Evolutionary conservation across 2,113 vertebrate genomes (phyloP).

Genomic region (Ctenodactylus gundi): DNA sequence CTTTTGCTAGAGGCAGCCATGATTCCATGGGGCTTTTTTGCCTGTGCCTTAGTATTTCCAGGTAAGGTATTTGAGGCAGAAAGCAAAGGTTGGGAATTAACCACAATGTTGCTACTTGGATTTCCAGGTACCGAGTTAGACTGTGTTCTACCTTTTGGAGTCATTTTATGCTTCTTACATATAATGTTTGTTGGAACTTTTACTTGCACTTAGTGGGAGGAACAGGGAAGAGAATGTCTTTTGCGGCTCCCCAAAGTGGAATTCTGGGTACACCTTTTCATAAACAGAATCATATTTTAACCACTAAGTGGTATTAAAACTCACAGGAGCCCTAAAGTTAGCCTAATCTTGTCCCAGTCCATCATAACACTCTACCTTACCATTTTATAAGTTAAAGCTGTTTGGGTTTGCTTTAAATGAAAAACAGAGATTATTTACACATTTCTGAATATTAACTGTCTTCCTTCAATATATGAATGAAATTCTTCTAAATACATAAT

Average conservation of each 20-base stretch:
- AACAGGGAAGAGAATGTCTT: background rate
- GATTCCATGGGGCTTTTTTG: background rate
- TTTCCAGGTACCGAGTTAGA: background rate
- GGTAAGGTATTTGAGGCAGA: background rate
- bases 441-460: slow-evolving; percentile 32
- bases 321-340: slow-evolving; percentile 42
- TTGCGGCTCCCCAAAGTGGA: background rate
- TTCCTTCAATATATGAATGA: slow-evolving; percentile 28
- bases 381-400: slow-evolving; percentile 34
- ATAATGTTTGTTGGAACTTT: background rate
- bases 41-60: background rate
- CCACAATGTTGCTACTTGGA: background rate
- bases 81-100: background rate
- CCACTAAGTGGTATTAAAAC: slow-evolving; percentile 44
- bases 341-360: slow-evolving; percentile 25
- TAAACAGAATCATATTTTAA: slow-evolving; percentile 59
- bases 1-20: background rate
- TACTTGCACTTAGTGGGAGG: background rate
- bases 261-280: background rate
- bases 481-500: slow-evolving; percentile 47
- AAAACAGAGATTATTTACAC: slow-evolving; percentile 35
- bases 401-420: slow-evolving; percentile 44
- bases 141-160: background rate
- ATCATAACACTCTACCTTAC: slow-evolving; percentile 20
- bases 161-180: background rate